Evolutionary conservation across 1,140 invertebrate genomes (phyloP), one percentile per base, ranked within the genome.

Genomic region (Nylanderia fulva): DNA sequence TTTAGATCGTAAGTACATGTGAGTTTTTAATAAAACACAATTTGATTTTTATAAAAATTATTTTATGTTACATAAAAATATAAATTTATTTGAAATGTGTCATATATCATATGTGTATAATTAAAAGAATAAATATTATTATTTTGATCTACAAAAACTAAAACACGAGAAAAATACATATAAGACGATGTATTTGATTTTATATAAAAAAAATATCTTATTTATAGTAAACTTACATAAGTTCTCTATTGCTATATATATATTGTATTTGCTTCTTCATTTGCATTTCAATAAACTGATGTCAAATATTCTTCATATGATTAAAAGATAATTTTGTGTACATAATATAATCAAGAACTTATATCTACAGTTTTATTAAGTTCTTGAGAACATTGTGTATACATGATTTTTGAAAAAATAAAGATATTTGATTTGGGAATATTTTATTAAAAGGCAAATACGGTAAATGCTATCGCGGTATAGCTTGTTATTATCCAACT

Each of bases 1-100:
- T 36, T 15, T 39, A 0, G 9, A 5, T 29, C 1, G 8, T 13
- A 60, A 58, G 0, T 5, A 36, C 5, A 21, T 36, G 21, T 15
- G 24, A 76, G 0, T 29, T 4, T 29, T 7, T 29, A 75, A 18
- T 29, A 27, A 76, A 61, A 33, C 24, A 33, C 24, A 42, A 61
- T 63, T 42, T 29, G 0, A 60, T 45, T 63, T 63, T 76, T 63
- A 76, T 45, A 63, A 76, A 76, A 76, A 76, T 61, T 15, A 61
- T 18, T 60, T 75, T 75, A 60, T 76, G 4, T 42, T 42, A 9
- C 74, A 76, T 48, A 76, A 76, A 76, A 76, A 63, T 76, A 76
- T 76, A 63, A 75, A 45, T 63, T 11, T 9, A 4, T 75, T 45
- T 76, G 29, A 9, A 63, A 45, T 60, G 1, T 60, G 27, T 48